phyloP scores from a whole-genome alignment of 2,888 invertebrate species.

The Apamea epomidion region DNA sequence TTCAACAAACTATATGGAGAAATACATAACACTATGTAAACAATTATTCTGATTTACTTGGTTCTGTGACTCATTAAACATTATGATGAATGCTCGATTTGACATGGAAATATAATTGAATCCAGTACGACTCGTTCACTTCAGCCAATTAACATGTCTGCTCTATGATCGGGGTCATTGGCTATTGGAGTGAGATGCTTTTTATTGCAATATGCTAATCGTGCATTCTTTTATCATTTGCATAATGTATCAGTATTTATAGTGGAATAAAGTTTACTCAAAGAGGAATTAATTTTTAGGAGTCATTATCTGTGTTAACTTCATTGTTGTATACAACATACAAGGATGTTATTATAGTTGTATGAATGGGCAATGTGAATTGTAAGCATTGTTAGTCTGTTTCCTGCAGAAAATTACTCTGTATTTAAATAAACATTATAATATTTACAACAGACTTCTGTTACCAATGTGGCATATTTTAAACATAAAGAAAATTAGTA shows the following conservation, averaged over 20 bases:
- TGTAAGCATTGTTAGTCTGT: background rate
- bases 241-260: background rate
- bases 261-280: background rate
- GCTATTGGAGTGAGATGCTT: constrained; percentile 34
- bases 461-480: background rate
- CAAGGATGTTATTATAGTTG: background rate
- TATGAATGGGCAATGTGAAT: background rate
- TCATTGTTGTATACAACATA: background rate
- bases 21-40: constrained; percentile 28
- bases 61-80: constrained; percentile 40
- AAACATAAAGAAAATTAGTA: background rate
- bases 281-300: background rate
- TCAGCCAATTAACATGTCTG: constrained; percentile 24
- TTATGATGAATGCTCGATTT: constrained; percentile 31
- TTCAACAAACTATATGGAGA: constrained; percentile 15
- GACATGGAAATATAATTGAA: constrained; percentile 17
- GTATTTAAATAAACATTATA: background rate
- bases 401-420: constrained; percentile 3
- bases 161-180: constrained; percentile 35
- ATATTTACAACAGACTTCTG: constrained; percentile 3
- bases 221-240: constrained; percentile 9
- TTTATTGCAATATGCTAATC: constrained; percentile 34
- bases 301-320: background rate
- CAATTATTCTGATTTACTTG: constrained; percentile 21
- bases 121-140: constrained; percentile 12